phyloP scores from a whole-genome alignment of 2,888 invertebrate genomes.

The Sturmia bella region DNA sequence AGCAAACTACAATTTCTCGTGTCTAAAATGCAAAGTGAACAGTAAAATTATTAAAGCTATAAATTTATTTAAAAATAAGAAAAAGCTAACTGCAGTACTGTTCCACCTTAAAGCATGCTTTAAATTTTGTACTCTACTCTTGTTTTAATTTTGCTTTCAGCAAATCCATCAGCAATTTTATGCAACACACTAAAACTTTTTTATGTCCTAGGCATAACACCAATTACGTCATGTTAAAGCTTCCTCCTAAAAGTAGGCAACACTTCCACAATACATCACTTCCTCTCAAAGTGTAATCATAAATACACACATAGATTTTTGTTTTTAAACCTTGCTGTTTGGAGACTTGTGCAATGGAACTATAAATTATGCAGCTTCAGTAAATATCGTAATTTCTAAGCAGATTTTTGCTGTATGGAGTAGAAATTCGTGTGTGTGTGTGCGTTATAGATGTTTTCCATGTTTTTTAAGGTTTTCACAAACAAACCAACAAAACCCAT shows the following conservation, averaged over 20 bases:
- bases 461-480: constrained; percentile 28
- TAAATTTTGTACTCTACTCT: background rate
- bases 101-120: too few species aligned
- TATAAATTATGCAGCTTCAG: constrained; percentile 23
- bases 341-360: background rate
- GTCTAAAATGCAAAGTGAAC: too few species aligned
- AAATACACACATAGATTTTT: background rate
- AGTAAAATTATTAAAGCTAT: too few species aligned
- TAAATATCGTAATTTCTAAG: constrained; percentile 38
- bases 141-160: background rate
- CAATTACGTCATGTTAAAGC: background rate
- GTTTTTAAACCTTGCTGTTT: background rate
- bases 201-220: background rate
- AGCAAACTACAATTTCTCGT: too few species aligned
- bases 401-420: constrained; percentile 7
- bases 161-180: constrained; percentile 6
- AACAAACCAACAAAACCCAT: constrained; percentile 40
- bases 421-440: background rate
- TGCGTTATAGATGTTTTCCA: constrained; percentile 3
- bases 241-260: constrained; percentile 47
- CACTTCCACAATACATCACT: constrained; percentile 44
- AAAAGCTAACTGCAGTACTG: too few species aligned
- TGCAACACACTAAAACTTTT: background rate
- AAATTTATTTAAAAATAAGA: too few species aligned
- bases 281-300: constrained; percentile 27